A percentile compares a stretch with the other conserved stretches of the same genome.
Evolutionary conservation across 2,113 vertebrate genomes (phyloP).

Genomic region (Phoxinus phoxinus): DNA sequence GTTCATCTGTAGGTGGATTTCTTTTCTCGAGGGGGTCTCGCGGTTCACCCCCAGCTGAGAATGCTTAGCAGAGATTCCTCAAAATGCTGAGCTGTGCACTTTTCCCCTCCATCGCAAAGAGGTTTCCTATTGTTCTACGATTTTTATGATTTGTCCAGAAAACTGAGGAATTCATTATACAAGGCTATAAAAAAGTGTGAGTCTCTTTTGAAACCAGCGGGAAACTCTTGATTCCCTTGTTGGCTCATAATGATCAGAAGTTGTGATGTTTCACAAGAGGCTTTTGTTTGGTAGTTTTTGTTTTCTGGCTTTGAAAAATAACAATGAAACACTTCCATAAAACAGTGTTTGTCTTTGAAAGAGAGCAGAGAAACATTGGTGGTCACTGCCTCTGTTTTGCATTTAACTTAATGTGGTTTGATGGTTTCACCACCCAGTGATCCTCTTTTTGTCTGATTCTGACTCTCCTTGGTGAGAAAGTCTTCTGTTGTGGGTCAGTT

Average conservation of each 20-base stretch:
- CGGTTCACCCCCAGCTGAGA: slow-evolving; percentile 42
- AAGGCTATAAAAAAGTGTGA: slow-evolving; percentile 39
- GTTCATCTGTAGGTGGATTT: slow-evolving; percentile 1
- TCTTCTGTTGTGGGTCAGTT: background rate
- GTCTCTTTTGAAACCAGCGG: slow-evolving; percentile 48
- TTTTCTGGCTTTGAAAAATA: slow-evolving; percentile 42
- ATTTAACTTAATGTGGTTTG: slow-evolving; percentile 35
- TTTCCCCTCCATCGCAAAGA: slow-evolving; percentile 22
- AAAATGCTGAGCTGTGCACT: slow-evolving; percentile 33
- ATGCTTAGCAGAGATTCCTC: slow-evolving; percentile 32
- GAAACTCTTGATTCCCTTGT: slow-evolving; percentile 16
- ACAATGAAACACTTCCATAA: slow-evolving; percentile 45
- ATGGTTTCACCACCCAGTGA: slow-evolving; percentile 16
- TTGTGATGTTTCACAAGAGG: slow-evolving; percentile 37
- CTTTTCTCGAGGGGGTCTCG: background rate
- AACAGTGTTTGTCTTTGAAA: slow-evolving; percentile 42
- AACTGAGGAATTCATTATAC: slow-evolving; percentile 40
- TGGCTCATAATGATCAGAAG: slow-evolving; percentile 28
- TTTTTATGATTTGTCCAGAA: slow-evolving; percentile 39
- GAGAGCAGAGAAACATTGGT: slow-evolving; percentile 1
- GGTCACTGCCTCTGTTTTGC: slow-evolving; percentile 35
- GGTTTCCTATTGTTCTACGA: slow-evolving; percentile 45
- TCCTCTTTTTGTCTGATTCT: background rate
- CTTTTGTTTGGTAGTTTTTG: slow-evolving; percentile 29
- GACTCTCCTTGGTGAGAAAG: background rate